Conservation (phyloP, 1,140 invertebrate species). For the Philotrypesis tridentata region DNA sequence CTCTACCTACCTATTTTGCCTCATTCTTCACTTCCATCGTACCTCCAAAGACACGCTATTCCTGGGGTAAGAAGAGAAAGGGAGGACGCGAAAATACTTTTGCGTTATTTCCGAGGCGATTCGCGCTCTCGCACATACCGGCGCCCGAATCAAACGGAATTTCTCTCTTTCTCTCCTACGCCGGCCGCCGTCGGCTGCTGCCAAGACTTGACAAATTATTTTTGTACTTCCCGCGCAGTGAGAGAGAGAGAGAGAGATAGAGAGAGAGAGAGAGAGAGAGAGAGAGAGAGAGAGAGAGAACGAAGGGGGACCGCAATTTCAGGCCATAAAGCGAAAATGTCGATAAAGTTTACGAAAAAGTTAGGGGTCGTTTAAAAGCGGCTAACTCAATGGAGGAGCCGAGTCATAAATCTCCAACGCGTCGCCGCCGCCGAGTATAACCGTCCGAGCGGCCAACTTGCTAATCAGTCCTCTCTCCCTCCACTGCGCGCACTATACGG, state of each 20-base stretch:
- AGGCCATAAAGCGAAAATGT: constrained; percentile 21
- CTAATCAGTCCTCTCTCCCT: too few relatives aligned
- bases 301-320: not conserved
- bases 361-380: constrained; percentile 11
- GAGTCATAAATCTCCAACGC: not conserved
- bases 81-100: constrained; percentile 20
- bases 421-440: not conserved
- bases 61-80: not conserved
- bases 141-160: constrained; percentile 8
- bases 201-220: constrained; percentile 39
- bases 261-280: not conserved
- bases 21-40: not conserved
- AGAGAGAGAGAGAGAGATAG: too few relatives aligned
- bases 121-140: not conserved
- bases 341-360: constrained; percentile 29
- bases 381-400: constrained; percentile 3
- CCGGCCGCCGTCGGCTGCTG: not conserved
- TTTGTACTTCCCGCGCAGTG: constrained; percentile 12
- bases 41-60: not conserved
- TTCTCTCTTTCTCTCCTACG: too few relatives aligned
- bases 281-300: not conserved
- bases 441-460: not conserved
- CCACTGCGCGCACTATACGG: too few relatives aligned
- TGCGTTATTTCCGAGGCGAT: constrained; percentile 9
- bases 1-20: not conserved